These are phyloP conservation scores for Atta texana DNA, from an alignment of 1,140 invertebrate genomes.

Conservation along the genomic window DNA sequence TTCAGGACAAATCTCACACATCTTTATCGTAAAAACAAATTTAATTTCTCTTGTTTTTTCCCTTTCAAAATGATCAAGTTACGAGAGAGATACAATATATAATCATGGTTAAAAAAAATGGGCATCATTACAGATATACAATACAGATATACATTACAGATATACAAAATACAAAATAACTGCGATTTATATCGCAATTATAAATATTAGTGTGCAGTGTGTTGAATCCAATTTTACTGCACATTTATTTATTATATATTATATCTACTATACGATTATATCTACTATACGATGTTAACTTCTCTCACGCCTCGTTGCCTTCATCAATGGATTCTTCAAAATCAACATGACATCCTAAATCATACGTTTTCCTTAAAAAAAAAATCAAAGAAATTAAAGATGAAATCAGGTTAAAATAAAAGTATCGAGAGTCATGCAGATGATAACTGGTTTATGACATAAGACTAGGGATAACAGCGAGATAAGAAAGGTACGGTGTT, in stretches of 20 bases:
- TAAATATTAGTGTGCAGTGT: not conserved
- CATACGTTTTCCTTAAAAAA: not conserved
- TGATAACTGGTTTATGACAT: constrained; percentile 35
- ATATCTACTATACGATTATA: not conserved
- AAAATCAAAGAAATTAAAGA: not conserved
- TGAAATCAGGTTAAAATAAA: not conserved
- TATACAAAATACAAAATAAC: not conserved
- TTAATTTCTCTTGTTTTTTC: constrained; percentile 4
- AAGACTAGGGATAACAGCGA: constrained; percentile 26
- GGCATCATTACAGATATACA: too few species aligned
- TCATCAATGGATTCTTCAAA: not conserved
- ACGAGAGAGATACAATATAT: not conserved
- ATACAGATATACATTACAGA: too few species aligned
- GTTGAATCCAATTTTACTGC: not conserved
- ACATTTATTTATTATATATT: not conserved
- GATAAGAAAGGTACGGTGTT: constrained; percentile 52
- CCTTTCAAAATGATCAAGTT: not conserved
- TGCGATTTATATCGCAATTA: not conserved
- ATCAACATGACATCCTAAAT: not conserved
- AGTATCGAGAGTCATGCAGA: not conserved
- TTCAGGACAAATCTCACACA: not conserved
- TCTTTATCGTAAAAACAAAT: not conserved
- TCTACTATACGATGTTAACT: not conserved
- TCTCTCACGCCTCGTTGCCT: not conserved
- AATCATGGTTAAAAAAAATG: not conserved